Evolutionary conservation across 2,797 vertebrate genomes (phyloP), one percentile per base, ranked within the genome.

Genomic region (Micropoecilia bifurca): DNA sequence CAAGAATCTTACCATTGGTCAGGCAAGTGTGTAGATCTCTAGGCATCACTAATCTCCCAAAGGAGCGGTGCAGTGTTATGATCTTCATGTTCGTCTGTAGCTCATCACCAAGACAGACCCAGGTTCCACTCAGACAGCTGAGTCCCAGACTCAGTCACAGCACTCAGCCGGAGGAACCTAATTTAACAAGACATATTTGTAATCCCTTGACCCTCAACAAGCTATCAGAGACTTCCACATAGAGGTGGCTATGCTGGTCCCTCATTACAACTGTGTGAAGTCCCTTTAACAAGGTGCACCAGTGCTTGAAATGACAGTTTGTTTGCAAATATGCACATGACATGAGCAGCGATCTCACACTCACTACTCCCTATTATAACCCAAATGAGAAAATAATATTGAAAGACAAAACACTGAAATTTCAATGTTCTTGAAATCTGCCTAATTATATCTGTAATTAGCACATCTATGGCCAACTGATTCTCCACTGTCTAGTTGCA

Each of bases 171-270:
- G 90, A 78, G 87, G 81, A 88, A 83, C 87, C 91, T 94, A 92
- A 95, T 95, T 94, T 93, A 92, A 94, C 87, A 85, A 93, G 94
- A 93, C 93, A 94, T 89, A 83, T 86, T 88, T 92, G 83, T 90
- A 91, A 91, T 94, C 88, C 90, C 88, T 87, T 91, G 92, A 94
- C 92, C 91, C 90, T 80, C 82, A 76, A 36, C 84, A 86, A 82
- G 84, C 79, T 87, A 90, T 85, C 86, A 80, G 85, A 75, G 83
- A 85, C 81, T 91, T 74, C 33, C 76, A 77, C 83, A 87, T 80
- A 88, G 89, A 87, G 87, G 88, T 90, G 88, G 85, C 88, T 87
- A 79, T 59, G 39, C 71, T 81, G 74, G 80, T 75, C 75, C 73
- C 80, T 92, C 84, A 89, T 93, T 92, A 91, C 73, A 81, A 77